A percentile compares a stretch with the other conserved stretches of the same genome.
These are phyloP conservation scores for Phocides pigmalion DNA, from an alignment of 1,140 invertebrate species.

Conservation along the genomic window DNA sequence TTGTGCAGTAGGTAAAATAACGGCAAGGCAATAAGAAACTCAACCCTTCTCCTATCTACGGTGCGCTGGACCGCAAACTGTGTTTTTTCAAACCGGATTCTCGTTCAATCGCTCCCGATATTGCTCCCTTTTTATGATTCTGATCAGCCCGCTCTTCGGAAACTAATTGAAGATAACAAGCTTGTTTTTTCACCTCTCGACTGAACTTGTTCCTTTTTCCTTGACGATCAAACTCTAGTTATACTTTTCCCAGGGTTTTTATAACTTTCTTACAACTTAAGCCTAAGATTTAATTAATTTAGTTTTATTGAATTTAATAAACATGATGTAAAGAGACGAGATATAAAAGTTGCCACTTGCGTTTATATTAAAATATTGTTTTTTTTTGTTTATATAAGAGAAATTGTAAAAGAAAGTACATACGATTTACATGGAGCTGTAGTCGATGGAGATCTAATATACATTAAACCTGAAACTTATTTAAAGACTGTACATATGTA, in stretches of 20 bases:
- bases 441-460: no score
- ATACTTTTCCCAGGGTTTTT: conserved; percentile 14
- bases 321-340: neutral
- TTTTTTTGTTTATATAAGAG: no score
- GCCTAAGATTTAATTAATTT: neutral
- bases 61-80: conserved; percentile 47
- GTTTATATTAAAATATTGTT: neutral
- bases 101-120: conserved; percentile 51
- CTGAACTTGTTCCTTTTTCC: conserved; percentile 12
- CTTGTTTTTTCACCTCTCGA: conserved; percentile 52
- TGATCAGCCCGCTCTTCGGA: conserved; percentile 57
- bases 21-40: conserved; percentile 42
- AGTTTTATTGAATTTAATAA: neutral
- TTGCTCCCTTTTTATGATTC: conserved; percentile 64
- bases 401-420: no score
- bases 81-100: conserved; percentile 67
- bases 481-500: no score
- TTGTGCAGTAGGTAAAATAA: neutral
- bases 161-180: conserved; percentile 77
- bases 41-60: conserved; percentile 51
- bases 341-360: neutral
- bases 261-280: neutral
- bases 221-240: neutral
- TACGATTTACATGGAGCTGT: no score
- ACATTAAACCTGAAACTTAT: no score